Conservation (phyloP, 1,140 invertebrate species). For the Pomacea maculata region DNA sequence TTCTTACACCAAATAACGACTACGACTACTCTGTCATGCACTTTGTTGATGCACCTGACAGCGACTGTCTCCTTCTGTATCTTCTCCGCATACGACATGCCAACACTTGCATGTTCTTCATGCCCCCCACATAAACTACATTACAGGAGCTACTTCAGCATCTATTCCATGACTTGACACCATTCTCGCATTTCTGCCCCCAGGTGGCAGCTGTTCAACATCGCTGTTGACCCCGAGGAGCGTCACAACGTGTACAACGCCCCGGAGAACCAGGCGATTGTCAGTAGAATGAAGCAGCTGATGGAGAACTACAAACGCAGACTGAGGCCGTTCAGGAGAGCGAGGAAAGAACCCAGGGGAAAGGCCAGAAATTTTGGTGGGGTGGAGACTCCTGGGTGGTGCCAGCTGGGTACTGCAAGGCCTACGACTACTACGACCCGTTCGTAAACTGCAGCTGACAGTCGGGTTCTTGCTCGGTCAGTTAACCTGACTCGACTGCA, state of each 20-base stretch:
- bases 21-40: no score
- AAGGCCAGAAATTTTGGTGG: neutral
- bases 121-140: neutral
- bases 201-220: constrained; percentile 21
- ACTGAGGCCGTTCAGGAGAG: constrained; percentile 5
- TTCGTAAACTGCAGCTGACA: no score
- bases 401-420: neutral
- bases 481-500: no score
- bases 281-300: neutral
- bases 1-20: no score
- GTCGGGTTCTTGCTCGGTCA: no score
- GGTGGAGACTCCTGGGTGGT: constrained; percentile 11
- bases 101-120: neutral
- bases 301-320: neutral
- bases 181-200: neutral
- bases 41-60: neutral
- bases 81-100: neutral
- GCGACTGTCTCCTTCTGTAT: neutral
- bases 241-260: constrained; percentile 12
- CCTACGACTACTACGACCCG: no score
- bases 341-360: neutral
- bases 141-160: neutral
- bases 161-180: no score
- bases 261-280: neutral
- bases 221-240: constrained; percentile 7